Percentiles rank a stretch among this genome's conserved stretches.
phyloP scores from a whole-genome alignment of 2,797 vertebrate genomes.

The Ambastaia sidthimunki region DNA sequence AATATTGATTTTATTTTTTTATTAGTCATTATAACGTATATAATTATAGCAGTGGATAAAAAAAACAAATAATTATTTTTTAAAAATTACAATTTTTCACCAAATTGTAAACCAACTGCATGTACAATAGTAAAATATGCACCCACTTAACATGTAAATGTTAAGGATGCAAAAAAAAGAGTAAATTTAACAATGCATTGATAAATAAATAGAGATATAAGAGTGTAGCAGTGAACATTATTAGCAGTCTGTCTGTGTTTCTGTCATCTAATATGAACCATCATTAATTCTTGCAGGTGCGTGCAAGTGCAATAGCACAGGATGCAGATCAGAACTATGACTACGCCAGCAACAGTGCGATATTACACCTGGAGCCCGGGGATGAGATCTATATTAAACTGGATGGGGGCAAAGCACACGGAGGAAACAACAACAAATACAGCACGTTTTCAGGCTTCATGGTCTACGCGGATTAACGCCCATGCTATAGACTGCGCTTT shows the following conservation, averaged over 20 bases:
- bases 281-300: conserved; percentile 78
- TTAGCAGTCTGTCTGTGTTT: too few species aligned
- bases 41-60: background rate
- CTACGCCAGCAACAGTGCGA: conserved; percentile 97
- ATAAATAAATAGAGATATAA: too few species aligned
- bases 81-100: background rate
- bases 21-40: background rate
- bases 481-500: background rate
- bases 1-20: background rate
- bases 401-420: conserved; percentile 97
- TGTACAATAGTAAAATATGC: too few species aligned
- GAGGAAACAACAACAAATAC: conserved; percentile 99
- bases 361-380: conserved; percentile 94
- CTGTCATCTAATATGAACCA: background rate
- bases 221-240: too few species aligned
- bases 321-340: conserved; percentile 99
- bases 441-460: conserved; percentile 99
- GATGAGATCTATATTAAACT: conserved; percentile 98
- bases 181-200: too few species aligned
- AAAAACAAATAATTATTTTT: background rate
- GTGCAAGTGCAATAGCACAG: conserved; percentile 96
- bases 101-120: background rate
- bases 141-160: too few species aligned
- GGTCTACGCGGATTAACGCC: conserved; percentile 93
- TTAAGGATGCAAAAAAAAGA: too few species aligned